Evolutionary conservation across 1,140 invertebrate species (phyloP).

Genomic region (Hyles euphorbiae): DNA sequence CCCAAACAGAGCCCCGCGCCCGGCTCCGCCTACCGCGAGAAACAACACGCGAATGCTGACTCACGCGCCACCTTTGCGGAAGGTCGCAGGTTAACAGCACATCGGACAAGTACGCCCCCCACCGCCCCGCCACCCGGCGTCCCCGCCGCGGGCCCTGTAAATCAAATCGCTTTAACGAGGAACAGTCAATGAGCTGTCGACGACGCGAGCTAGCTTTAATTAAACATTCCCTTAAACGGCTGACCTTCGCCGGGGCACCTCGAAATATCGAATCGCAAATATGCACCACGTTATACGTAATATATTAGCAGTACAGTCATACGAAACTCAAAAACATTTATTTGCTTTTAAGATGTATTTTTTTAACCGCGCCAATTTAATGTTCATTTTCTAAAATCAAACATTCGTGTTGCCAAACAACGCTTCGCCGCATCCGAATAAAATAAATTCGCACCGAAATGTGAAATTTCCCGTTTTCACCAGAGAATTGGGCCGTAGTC

Average conservation of each 20-base stretch:
- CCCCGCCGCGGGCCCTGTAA: constrained; percentile 31
- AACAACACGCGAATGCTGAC: constrained; percentile 40
- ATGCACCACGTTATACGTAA: constrained; percentile 19
- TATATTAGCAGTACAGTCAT: not conserved
- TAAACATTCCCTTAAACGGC: constrained; percentile 44
- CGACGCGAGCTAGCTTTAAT: constrained; percentile 42
- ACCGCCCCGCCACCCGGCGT: constrained; percentile 17
- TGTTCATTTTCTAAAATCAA: not conserved
- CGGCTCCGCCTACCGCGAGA: constrained; percentile 25
- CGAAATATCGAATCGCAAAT: constrained; percentile 42
- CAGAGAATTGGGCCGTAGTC: not conserved
- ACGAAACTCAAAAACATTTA: not conserved
- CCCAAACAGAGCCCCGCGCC: constrained; percentile 37
- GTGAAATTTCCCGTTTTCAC: not conserved
- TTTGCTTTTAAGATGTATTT: not conserved
- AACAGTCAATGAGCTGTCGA: constrained; percentile 26
- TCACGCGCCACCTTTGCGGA: constrained; percentile 49
- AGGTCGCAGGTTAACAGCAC: constrained; percentile 48
- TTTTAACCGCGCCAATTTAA: constrained; percentile 6
- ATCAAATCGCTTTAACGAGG: constrained; percentile 47
- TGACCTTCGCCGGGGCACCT: constrained; percentile 38
- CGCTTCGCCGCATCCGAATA: not conserved
- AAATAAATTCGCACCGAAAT: not conserved
- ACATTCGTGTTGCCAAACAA: not conserved
- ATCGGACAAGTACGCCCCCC: constrained; percentile 28